Evolutionary conservation across 2,888 invertebrate genomes (phyloP).

Genomic region (Melinopterus prodromus): DNA sequence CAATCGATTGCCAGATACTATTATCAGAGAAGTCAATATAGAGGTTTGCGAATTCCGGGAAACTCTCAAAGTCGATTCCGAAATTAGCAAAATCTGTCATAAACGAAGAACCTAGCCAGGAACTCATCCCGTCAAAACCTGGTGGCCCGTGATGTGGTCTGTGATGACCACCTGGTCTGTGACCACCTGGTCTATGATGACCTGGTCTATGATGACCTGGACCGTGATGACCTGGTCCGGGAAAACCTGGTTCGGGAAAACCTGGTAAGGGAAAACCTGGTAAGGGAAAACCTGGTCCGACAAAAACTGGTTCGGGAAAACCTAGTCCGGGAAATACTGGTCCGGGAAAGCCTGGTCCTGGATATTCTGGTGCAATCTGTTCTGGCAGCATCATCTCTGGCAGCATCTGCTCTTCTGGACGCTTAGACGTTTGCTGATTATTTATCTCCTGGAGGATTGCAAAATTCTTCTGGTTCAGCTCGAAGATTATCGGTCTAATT

Average conservation of each 20-base stretch:
- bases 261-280: background rate
- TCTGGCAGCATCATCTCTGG: background rate
- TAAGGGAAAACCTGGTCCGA: background rate
- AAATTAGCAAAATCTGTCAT: background rate
- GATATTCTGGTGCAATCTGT: no score
- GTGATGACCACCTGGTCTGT: background rate
- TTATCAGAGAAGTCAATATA: background rate
- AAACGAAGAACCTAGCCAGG: background rate
- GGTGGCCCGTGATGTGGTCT: background rate
- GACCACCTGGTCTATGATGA: background rate
- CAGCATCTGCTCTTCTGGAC: background rate
- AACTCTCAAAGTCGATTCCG: background rate
- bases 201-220: background rate
- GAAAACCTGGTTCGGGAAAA: background rate
- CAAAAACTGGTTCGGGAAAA: background rate
- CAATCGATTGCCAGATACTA: background rate
- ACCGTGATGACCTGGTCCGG: background rate
- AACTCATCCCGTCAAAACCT: no score
- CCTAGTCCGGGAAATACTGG: background rate
- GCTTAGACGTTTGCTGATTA: background rate
- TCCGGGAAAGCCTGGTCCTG: background rate
- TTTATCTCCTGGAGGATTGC: background rate
- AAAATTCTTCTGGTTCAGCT: background rate
- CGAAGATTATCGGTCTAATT: slow-evolving; percentile 5
- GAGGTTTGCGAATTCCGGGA: background rate